Percentiles rank a stretch among this genome's conserved stretches.
Conservation (phyloP, 1,140 invertebrate species). For the Euwallacea similis region DNA sequence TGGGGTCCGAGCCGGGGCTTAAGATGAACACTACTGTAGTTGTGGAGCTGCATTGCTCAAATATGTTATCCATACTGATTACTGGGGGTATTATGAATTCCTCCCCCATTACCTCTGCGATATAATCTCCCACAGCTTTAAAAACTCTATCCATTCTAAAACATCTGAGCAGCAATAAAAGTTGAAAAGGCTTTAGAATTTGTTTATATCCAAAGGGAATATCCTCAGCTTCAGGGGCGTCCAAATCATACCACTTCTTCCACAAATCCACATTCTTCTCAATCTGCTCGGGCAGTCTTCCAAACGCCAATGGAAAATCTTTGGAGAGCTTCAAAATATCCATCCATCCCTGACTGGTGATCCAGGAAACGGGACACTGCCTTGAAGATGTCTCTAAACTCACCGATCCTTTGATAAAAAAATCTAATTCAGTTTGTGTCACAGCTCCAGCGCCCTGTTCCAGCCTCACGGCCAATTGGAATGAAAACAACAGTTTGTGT, state of each 20-base stretch:
- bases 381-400: slow-evolving; percentile 71
- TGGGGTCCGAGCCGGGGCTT: slow-evolving; percentile 86
- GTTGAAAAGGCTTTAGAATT: slow-evolving; percentile 68
- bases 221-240: slow-evolving; percentile 70
- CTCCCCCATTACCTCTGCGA: slow-evolving; percentile 79
- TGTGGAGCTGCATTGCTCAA: slow-evolving; percentile 74
- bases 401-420: slow-evolving; percentile 83
- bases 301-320: slow-evolving; percentile 71
- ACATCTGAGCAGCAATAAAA: slow-evolving; percentile 80
- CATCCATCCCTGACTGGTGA: slow-evolving; percentile 73
- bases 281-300: slow-evolving; percentile 67
- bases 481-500: slow-evolving; percentile 87
- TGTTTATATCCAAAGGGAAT: slow-evolving; percentile 71
- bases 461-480: slow-evolving; percentile 84
- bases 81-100: slow-evolving; percentile 83
- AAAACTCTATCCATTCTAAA: slow-evolving; percentile 87
- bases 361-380: slow-evolving; percentile 70
- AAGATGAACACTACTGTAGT: slow-evolving; percentile 87
- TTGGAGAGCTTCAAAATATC: slow-evolving; percentile 72
- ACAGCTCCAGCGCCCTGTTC: slow-evolving; percentile 68
- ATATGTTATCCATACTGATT: slow-evolving; percentile 79
- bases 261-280: slow-evolving; percentile 62
- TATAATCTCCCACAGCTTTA: slow-evolving; percentile 75
- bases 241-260: slow-evolving; percentile 82
- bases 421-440: slow-evolving; percentile 75